Conservation (phyloP, 2,113 vertebrate species). For the Oryzias celebensis region DNA sequence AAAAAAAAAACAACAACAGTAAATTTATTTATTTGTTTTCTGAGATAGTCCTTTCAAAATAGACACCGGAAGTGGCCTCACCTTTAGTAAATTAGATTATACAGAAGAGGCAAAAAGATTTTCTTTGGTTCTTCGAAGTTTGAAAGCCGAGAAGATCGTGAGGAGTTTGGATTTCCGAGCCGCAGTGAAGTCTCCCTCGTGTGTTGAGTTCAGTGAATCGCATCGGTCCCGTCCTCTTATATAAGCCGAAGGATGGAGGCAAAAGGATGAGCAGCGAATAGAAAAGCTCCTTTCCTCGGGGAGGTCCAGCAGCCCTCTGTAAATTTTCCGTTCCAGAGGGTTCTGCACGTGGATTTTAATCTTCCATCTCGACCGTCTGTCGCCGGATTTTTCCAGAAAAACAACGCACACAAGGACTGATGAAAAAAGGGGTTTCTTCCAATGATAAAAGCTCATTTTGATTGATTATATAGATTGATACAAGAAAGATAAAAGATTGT, state of each 20-base stretch:
- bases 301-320: neutral
- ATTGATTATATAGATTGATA: no score
- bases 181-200: neutral
- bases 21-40: no score
- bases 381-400: neutral
- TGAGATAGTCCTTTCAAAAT: no score
- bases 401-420: neutral
- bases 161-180: no score
- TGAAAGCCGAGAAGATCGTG: no score
- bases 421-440: neutral
- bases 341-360: neutral
- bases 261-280: slow-evolving; percentile 8
- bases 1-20: neutral
- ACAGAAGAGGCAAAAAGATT: no score
- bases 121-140: no score
- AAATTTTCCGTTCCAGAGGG: slow-evolving; percentile 18
- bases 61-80: no score
- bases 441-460: neutral
- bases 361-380: neutral
- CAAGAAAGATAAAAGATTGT: no score
- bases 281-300: neutral
- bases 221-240: neutral
- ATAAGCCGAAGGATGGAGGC: neutral
- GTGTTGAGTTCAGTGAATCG: rapidly evolving
- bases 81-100: no score